Evolutionary conservation across 2,113 vertebrate genomes (phyloP), one percentile per base, ranked within the genome.

Genomic region (Gadus chalcogrammus): DNA sequence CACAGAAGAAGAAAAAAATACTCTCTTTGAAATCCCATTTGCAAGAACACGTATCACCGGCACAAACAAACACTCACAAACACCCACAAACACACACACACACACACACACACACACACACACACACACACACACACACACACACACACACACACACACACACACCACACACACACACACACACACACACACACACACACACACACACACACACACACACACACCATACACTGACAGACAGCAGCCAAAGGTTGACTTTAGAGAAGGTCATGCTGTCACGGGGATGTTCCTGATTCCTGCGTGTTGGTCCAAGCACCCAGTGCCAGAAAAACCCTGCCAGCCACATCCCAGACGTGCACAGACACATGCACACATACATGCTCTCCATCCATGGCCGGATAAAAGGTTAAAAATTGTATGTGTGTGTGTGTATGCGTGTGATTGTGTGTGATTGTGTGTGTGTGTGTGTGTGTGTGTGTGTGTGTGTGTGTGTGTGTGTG

Each of bases 1-100:
- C 64, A 76, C 67, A 48, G 42, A 48, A 48, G 42, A 48, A 48
- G 9, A 48, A 48, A 48, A 48, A 48, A 48, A 81, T 77, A 83
- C 75, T 77, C 72, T 87, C 77, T 81, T 78, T 83, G 72, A 84
- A 73, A 78, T 76, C 42, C 17, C 20, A 61, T 42, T 48, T 70
- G 58, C 13, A 69, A 3, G 5, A 28, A 48, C 64, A 59, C 61
- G 27, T 16, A 28, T 24, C 61, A 24, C 61, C 73, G 9, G 52
- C 61, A 66, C 56, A 72, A 16, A 61, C 70, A 65, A 35, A 68
- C 55, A 61, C 67, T 60, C 20, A 53, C 65, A 56, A 67, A 69
- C 64, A 69, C 65, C 7, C 66, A 4, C 1, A 48, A 61, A 59
- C 61, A 62, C 13, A 28, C 61, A 38, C 60, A 62, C 11, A 62